phyloP scores from a whole-genome alignment of 23 tunicate species.

The Trididemnum clinides region DNA sequence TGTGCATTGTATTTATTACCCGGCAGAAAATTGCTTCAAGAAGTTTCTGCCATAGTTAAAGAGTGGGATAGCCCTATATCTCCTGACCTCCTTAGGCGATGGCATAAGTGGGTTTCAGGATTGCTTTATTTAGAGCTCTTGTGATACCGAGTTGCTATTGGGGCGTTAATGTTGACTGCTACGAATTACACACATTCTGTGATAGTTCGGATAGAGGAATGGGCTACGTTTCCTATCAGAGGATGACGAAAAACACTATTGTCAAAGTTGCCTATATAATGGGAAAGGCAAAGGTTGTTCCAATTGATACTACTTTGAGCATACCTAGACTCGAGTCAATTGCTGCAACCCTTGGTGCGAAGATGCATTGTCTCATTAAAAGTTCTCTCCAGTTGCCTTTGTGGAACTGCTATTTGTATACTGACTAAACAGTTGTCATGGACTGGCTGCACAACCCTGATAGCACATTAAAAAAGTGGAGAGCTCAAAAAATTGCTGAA shows the following conservation, averaged over 20 bases:
- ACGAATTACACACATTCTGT: neutral
- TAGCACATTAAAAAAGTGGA: neutral
- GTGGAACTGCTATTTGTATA: neutral
- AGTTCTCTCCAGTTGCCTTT: neutral
- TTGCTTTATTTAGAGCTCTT: neutral
- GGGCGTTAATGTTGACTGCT: neutral
- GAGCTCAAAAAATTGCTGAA: neutral
- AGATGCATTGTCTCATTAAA: slow-evolving; percentile 13
- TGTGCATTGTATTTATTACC: neutral
- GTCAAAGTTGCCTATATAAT: neutral
- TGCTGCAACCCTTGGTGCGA: slow-evolving; percentile 5
- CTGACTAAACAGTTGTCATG: neutral
- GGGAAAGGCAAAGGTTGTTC: slow-evolving; percentile 10
- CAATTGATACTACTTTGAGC: neutral
- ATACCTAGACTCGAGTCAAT: neutral
- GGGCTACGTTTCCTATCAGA: no score
- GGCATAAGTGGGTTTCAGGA: neutral
- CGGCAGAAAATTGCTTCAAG: neutral
- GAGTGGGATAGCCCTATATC: neutral
- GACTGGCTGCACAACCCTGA: neutral
- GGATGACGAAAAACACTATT: neutral
- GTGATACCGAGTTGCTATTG: neutral
- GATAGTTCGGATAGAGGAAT: neutral
- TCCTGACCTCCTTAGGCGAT: neutral
- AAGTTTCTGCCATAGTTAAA: neutral